Evolutionary conservation across 1,140 invertebrate genomes (phyloP), one percentile per base, ranked within the genome.

Genomic region (Samia ricini): DNA sequence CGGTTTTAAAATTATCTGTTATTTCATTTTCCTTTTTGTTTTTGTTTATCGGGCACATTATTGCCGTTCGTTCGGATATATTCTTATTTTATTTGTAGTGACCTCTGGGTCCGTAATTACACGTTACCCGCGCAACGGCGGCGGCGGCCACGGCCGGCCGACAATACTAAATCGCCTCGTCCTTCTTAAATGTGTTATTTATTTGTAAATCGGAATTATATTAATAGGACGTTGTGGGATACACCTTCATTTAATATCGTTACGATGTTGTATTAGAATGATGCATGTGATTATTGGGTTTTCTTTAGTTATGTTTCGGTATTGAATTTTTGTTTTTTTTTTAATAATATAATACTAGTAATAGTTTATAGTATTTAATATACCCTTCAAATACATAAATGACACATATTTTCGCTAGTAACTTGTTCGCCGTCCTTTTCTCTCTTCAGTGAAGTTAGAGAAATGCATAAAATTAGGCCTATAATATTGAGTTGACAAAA

Each of bases 221-320:
- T 87, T 89, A 87, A 87, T 89, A 87, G n/a, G 79, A 82, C 74
- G 54, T 64, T 65, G 77, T 77, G 56, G 74, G 77, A 76, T 81
- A 81, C 78, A 82, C 85, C 80, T 78, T 87, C 85, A 87, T 89
- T 89, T 88, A 87, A 85, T 89, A 85, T 83, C 66, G 76, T 84
- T 82, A 82, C 77, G 68, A 68, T 66, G 76, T 76, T 74, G 79
- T 85, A 85, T 88, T 84, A 72, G 70, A 79, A 78, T 79, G 78
- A 88, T 81, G 74, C 69, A 61, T 86, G 78, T 88, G 85, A 88
- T 85, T 88, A 85, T 71, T 79, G 69, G 24, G 57, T 52, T 62
- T 36, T 57, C 63, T 68, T 26, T 68, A 20, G 26, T 15, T 42
- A 10, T 29, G 10, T 5, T 29, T 29, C 10, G 1, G 4, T 12